Evolutionary conservation across 2,797 vertebrate genomes (phyloP).

Genomic region (Cossypha polioptera): DNA sequence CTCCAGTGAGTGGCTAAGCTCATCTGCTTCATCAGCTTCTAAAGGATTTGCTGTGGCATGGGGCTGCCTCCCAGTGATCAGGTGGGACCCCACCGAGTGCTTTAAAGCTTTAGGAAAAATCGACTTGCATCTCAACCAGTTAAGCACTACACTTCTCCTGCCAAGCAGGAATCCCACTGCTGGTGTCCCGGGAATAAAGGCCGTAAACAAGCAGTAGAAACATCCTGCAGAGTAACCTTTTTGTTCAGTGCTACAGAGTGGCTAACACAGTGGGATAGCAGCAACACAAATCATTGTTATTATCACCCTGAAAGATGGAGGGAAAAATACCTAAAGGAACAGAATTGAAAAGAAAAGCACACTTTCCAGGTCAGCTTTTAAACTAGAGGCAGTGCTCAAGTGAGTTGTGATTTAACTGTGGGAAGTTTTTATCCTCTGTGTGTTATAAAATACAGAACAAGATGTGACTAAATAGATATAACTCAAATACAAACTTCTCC

Average conservation of each 20-base stretch:
- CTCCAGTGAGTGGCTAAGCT: background rate
- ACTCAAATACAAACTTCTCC: background rate
- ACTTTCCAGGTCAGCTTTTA: constrained; percentile 10
- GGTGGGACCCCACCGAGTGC: background rate
- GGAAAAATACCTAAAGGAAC: constrained; percentile 12
- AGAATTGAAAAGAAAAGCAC: background rate
- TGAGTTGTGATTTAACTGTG: background rate
- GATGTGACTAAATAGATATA: background rate
- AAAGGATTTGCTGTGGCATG: background rate
- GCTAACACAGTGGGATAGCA: background rate
- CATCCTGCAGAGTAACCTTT: constrained; percentile 8
- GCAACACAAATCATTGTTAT: constrained; percentile 38
- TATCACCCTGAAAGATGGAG: constrained; percentile 11
- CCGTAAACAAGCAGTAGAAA: constrained; percentile 26
- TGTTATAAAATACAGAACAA: background rate
- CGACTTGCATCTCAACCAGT: background rate
- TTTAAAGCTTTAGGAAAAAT: constrained; percentile 19
- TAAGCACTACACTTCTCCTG: background rate
- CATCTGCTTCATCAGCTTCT: background rate
- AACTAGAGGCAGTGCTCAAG: background rate
- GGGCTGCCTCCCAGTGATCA: background rate
- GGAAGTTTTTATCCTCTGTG: background rate
- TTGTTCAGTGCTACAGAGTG: background rate
- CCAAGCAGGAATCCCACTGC: background rate
- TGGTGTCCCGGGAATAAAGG: background rate